phyloP scores from a whole-genome alignment of 2,888 invertebrate genomes.

The Sthenelais limicola region DNA sequence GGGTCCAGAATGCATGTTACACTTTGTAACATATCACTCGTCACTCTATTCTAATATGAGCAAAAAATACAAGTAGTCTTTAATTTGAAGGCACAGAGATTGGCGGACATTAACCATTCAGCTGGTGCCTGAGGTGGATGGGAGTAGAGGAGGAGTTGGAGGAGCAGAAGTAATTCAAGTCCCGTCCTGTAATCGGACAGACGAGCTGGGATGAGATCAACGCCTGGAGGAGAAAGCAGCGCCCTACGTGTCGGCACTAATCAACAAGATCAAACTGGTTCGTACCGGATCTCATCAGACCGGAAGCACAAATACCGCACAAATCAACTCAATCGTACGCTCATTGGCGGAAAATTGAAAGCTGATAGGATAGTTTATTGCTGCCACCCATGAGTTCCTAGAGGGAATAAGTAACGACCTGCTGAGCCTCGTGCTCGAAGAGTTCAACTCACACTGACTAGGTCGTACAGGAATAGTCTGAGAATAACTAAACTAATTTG shows the following conservation, averaged over 20 bases:
- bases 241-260: constrained; percentile 11
- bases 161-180: background rate
- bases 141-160: background rate
- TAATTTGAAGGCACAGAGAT: too few species aligned
- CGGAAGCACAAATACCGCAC: constrained; percentile 22
- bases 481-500: too few species aligned
- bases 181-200: background rate
- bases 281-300: constrained; percentile 32
- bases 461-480: too few species aligned
- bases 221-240: constrained; percentile 9
- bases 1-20: too few species aligned
- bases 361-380: constrained; percentile 39
- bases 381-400: too few species aligned
- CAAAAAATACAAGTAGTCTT: too few species aligned
- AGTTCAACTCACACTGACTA: too few species aligned
- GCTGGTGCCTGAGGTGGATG: background rate
- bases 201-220: constrained; percentile 12
- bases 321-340: constrained; percentile 29
- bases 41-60: too few species aligned
- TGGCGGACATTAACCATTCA: too few species aligned
- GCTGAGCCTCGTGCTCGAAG: too few species aligned
- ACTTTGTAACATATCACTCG: too few species aligned
- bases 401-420: too few species aligned
- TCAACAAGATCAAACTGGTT: constrained; percentile 25
- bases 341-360: constrained; percentile 38